Evolutionary conservation across 2,888 invertebrate genomes (phyloP), one percentile per base, ranked within the genome.

Genomic region (Podabrus alpinus): DNA sequence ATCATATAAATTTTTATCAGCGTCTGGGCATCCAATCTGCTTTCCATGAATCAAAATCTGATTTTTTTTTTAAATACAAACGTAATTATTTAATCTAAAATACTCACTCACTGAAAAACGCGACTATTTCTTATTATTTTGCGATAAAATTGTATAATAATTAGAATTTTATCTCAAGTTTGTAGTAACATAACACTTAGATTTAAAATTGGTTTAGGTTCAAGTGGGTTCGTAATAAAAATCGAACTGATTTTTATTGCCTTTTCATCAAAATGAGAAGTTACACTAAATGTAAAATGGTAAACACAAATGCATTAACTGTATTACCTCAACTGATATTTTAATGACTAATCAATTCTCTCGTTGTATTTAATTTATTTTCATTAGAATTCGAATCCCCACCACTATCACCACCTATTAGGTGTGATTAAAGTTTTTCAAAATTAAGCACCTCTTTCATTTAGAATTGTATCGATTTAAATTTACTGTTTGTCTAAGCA

Each of bases 261-360:
- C n/a, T 45, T 45, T 45, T n/a, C 45, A 7, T n/a, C 45, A n/a
- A 45, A 45, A 45, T n/a, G 11, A 45, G n/a, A 45, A 45, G 5
- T 13, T 45, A 45, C 45, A 45, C 45, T 45, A n/a, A 45, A n/a
- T 45, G 45, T n/a, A n/a, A 7, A 45, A n/a, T 64, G 19, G 70
- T 70, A 70, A 70, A 70, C 70, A 64, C 45, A 11, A 62, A 17
- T 24, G 29, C 69, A 66, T 62, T 59, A 59, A 59, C 16, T 59
- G 67, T 66, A 60, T 13, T 66, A 29, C 73, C 73, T 21, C 60
- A 68, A 73, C 71, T 59, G 62, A 60, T 74, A 68, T 69, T 29
- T 19, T 72, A 72, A 77, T 74, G 69, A 77, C 70, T 77, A 73
- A 76, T 76, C 69, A 67, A 64, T 73, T 72, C 70, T 13, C n/a